Percentiles rank a stretch among this genome's conserved stretches.
Conservation (phyloP, 2,113 vertebrate species). For the Mola mola region DNA sequence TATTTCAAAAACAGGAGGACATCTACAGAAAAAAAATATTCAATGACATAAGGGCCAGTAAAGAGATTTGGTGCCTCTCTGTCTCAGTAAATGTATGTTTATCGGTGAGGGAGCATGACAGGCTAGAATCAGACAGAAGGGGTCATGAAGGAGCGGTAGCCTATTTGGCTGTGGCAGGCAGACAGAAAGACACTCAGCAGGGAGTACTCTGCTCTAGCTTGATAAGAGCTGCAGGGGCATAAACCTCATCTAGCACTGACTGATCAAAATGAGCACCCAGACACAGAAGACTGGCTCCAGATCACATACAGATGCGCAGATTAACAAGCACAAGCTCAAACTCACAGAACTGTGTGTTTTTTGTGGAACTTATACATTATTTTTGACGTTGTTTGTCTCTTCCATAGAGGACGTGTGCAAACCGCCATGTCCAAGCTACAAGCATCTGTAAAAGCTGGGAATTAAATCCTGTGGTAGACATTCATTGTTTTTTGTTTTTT, state of each 20-base stretch:
- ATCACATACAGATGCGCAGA: constrained; percentile 31
- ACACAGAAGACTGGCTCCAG: constrained; percentile 24
- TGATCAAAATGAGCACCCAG: constrained; percentile 60
- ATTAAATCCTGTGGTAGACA: too few relatives aligned
- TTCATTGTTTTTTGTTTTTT: too few relatives aligned
- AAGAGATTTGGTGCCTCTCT: not conserved
- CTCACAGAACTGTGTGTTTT: not conserved
- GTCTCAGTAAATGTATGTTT: constrained; percentile 18
- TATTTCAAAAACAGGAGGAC: not conserved
- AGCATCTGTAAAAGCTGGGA: too few relatives aligned
- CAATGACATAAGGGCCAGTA: not conserved
- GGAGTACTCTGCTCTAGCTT: constrained; percentile 79
- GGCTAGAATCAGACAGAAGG: constrained; percentile 36
- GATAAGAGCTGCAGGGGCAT: constrained; percentile 81
- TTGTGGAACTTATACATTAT: constrained; percentile 10
- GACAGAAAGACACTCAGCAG: constrained; percentile 75
- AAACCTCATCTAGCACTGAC: constrained; percentile 60
- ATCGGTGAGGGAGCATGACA: constrained; percentile 3
- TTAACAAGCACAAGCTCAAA: constrained; percentile 8
- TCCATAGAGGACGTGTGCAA: constrained; percentile 1
- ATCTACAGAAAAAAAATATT: too few relatives aligned
- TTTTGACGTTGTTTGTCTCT: constrained; percentile 3
- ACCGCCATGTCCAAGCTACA: constrained; percentile 8
- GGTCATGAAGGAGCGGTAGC: constrained; percentile 48
- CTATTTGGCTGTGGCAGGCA: constrained; percentile 67